Evolutionary conservation across 2,888 invertebrate genomes (phyloP).

Genomic region (Adineta ricciae): DNA sequence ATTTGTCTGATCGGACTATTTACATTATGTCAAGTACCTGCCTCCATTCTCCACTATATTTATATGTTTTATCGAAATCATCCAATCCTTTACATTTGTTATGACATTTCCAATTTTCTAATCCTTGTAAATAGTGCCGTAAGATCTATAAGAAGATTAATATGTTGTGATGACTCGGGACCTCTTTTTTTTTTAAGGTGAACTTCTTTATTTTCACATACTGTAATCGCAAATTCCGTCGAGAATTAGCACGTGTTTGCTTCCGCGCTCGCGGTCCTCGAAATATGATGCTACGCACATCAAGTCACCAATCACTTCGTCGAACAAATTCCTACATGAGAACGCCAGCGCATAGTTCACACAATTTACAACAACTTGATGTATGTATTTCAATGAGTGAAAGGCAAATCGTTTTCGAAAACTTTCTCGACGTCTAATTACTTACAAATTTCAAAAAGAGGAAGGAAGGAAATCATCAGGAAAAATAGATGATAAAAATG

Average conservation of each 20-base stretch:
- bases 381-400: too few relatives aligned
- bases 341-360: neutral
- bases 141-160: neutral
- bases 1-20: neutral
- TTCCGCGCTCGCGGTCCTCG: neutral
- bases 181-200: neutral
- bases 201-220: neutral
- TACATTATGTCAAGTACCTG: neutral
- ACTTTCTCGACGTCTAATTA: neutral
- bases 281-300: neutral
- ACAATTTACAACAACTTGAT: neutral
- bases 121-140: neutral
- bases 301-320: neutral
- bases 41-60: neutral
- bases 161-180: neutral
- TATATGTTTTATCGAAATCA: neutral
- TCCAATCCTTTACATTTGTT: neutral
- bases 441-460: neutral
- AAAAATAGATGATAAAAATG: neutral
- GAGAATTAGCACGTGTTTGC: neutral
- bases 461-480: neutral
- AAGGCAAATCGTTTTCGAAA: too few relatives aligned
- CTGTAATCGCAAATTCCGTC: neutral
- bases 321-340: neutral
- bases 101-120: slow-evolving; percentile 2